Base-by-base conservation (phyloP, 2,113 vertebrate species). In the Kryptolebias marmoratus region DNA sequence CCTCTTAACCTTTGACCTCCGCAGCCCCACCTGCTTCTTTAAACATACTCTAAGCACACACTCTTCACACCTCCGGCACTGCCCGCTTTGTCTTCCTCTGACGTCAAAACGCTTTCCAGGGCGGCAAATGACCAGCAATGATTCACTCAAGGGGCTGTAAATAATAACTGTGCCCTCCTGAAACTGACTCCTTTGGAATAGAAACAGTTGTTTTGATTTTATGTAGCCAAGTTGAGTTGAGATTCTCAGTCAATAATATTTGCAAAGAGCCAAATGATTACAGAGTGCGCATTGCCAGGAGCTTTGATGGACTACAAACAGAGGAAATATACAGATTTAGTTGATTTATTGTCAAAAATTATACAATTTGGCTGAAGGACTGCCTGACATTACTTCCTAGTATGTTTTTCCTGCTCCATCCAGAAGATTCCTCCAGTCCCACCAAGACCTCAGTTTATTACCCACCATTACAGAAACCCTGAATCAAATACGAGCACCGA, bases 381-480 rank as follows among this genome's bases (percentile, higher is more conserved):
- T 16, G 18, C 67, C 10, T 18, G 58, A 48, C 57, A 71, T 61
- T 39, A 36, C 52, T 62, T 45, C 42, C 56, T 72, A 50, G 54
- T 63, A 81, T 77, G 85, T 86, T 86, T 82, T 83, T 84, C 76
- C 70, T 67, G 65, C 65, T 79, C 68, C 28, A 42, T 85, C 75
- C 69, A 68, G 39, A 32, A 70, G 86, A 86, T 87, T 81, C 84
- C 63, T 88, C 45, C 27, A n/a, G 62, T 72, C 74, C 52, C 69
- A 81, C 68, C 68, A 72, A 79, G 84, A 86, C 81, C 82, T 79
- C 75, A 80, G 81, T 87, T 89, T 88, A 90, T 85, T 81, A 87
- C 86, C 77, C 58, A 59, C 76, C 44, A 71, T 88, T 80, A 70
- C 45, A 62, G 77, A 71, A 85, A 84, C 74, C 53, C 4, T 71